These are phyloP conservation scores for Micoletzkya japonica DNA, from an alignment of 2,888 invertebrate species.

Conservation along the genomic window DNA sequence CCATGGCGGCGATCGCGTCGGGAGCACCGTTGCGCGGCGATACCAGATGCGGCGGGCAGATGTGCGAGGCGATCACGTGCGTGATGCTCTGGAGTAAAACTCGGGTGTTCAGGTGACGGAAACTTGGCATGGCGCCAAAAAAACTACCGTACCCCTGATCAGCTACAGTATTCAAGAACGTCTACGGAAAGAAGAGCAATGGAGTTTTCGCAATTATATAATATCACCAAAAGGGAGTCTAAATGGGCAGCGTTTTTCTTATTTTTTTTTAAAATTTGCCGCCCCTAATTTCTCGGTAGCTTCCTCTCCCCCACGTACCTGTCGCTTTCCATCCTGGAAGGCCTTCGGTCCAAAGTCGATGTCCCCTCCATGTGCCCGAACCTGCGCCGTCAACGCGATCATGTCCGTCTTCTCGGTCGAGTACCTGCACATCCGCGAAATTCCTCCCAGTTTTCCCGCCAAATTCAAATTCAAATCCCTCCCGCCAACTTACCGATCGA, in stretches of 20 bases:
- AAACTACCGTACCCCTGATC: background rate
- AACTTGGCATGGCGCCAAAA: too few species aligned
- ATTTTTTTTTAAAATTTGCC: too few species aligned
- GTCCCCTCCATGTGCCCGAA: constrained; percentile 39
- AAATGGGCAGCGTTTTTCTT: too few species aligned
- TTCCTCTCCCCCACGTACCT: background rate
- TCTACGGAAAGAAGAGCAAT: background rate
- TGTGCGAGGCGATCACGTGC: background rate
- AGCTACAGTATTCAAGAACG: background rate
- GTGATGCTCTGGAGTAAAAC: background rate
- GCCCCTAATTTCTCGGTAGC: too few species aligned
- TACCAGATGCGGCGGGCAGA: background rate
- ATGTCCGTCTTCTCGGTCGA: constrained; percentile 16
- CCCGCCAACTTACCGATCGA: constrained; percentile 34
- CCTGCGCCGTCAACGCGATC: background rate
- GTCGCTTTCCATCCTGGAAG: constrained; percentile 9
- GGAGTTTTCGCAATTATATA: background rate
- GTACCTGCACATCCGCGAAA: constrained; percentile 25
- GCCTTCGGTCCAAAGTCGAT: constrained; percentile 37
- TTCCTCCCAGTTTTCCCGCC: background rate
- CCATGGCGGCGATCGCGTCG: background rate
- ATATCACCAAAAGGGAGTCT: too few species aligned
- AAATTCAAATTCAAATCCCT: background rate
- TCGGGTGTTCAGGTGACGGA: too few species aligned
- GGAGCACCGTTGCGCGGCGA: background rate